Percentiles rank a stretch among this genome's conserved stretches.
Conservation (phyloP, 2,797 vertebrate species). For the Enteromius thamalakanensis region DNA sequence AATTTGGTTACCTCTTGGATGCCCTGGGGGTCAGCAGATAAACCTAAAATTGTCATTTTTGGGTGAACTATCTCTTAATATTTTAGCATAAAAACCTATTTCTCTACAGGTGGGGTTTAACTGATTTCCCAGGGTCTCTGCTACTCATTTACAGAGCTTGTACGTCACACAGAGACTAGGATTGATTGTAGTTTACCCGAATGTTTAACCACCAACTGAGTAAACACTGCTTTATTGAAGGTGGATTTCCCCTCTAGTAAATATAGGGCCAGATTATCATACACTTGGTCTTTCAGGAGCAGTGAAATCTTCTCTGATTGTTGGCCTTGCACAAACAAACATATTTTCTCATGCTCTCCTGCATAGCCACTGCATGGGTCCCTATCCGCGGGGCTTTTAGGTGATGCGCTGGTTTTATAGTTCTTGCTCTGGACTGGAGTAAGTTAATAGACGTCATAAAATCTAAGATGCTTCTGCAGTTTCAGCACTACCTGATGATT, state of each 20-base stretch:
- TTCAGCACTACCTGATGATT: slow-evolving; percentile 43
- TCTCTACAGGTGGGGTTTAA: not conserved
- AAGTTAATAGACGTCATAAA: slow-evolving; percentile 41
- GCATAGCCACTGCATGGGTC: not conserved
- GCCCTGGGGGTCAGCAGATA: too few species aligned
- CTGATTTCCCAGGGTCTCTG: not conserved
- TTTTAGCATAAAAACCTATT: not conserved
- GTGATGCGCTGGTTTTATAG: slow-evolving; percentile 8
- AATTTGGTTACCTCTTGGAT: too few species aligned
- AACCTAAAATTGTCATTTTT: too few species aligned
- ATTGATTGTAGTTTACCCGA: slow-evolving; percentile 10
- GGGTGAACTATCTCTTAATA: too few species aligned
- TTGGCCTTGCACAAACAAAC: slow-evolving; percentile 21
- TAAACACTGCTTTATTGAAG: not conserved
- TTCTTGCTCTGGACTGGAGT: not conserved
- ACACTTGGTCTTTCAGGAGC: not conserved
- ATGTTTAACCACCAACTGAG: slow-evolving; percentile 3
- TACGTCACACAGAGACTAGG: not conserved
- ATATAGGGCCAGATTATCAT: slow-evolving; percentile 6
- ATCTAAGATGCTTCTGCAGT: slow-evolving; percentile 25
- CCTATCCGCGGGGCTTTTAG: not conserved
- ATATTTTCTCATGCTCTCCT: slow-evolving; percentile 16
- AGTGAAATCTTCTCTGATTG: not conserved
- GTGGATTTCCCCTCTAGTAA: not conserved
- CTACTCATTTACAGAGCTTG: not conserved